These are phyloP conservation scores for Pristionchus entomophagus DNA, from an alignment of 2,888 invertebrate species.

Conservation along the genomic window DNA sequence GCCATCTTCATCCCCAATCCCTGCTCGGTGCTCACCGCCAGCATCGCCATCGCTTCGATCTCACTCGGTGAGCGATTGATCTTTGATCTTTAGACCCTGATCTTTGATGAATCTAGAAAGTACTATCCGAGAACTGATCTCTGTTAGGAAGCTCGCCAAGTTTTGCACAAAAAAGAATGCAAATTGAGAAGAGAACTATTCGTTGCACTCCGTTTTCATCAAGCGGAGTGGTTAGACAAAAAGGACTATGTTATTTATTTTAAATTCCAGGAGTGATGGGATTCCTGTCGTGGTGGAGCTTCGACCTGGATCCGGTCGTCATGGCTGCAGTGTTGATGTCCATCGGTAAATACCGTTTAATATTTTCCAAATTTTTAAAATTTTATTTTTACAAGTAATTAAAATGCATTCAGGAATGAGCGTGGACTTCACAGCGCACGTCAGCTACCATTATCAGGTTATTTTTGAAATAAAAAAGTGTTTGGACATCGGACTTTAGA, in stretches of 20 bases:
- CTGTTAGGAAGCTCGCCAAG: no score
- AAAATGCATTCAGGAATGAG: conserved; percentile 57
- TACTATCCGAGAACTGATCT: no score
- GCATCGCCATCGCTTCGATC: conserved; percentile 71
- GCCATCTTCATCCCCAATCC: conserved; percentile 74
- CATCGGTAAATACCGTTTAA: conserved; percentile 51
- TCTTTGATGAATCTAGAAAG: no score
- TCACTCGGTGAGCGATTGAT: conserved; percentile 58
- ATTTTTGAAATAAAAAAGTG: no score
- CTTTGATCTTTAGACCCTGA: not conserved
- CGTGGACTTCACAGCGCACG: conserved; percentile 75
- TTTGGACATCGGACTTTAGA: no score
- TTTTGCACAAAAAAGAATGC: no score
- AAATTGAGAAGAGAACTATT: no score
- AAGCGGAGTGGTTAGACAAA: not conserved
- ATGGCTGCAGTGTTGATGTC: conserved; percentile 75
- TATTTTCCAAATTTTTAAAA: not conserved
- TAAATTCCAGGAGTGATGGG: conserved; percentile 72
- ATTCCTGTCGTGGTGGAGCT: conserved; percentile 71
- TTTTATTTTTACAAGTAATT: not conserved
- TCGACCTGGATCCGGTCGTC: conserved; percentile 74
- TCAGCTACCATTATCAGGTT: conserved; percentile 73
- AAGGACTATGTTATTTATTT: no score
- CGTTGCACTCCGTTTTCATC: no score
- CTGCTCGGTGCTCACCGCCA: conserved; percentile 69